Conservation (phyloP, 2,888 invertebrate genomes). For the Odontocolon sp. region DNA sequence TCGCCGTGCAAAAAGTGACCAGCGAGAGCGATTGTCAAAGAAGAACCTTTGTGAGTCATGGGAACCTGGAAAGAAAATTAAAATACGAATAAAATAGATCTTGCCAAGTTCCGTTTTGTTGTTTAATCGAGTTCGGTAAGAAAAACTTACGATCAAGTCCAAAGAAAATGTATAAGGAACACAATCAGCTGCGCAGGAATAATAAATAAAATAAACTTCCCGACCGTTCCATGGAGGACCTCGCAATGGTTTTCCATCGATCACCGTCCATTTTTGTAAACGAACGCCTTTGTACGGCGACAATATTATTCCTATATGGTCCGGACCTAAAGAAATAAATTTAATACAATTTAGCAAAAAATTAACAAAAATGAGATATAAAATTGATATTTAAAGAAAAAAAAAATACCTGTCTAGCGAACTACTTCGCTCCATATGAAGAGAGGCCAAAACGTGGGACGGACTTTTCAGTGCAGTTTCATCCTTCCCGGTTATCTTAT, state of each 20-base stretch:
- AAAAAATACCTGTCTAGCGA: conserved; percentile 70
- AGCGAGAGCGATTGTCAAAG: conserved; percentile 84
- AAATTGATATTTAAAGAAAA: conserved; percentile 1
- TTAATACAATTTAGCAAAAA: conserved; percentile 7
- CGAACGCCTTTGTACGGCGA: conserved; percentile 84
- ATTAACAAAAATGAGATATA: not conserved
- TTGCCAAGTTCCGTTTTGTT: too few species aligned
- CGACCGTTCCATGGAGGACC: conserved; percentile 83
- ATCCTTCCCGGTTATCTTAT: conserved; percentile 70
- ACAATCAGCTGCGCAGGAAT: conserved; percentile 84
- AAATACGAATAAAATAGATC: not conserved
- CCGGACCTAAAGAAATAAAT: conserved; percentile 83
- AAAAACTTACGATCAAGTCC: conserved; percentile 83
- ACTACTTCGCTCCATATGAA: conserved; percentile 72
- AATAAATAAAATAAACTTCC: conserved; percentile 87
- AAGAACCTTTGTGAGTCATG: conserved; percentile 76
- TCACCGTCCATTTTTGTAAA: conserved; percentile 84
- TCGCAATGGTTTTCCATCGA: conserved; percentile 82
- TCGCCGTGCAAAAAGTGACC: conserved; percentile 84
- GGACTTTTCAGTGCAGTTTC: conserved; percentile 67
- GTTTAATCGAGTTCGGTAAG: conserved; percentile 41
- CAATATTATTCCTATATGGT: conserved; percentile 86
- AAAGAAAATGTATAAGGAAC: conserved; percentile 84
- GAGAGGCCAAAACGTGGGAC: conserved; percentile 69
- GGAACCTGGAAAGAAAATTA: conserved; percentile 77